Evolutionary conservation across 2,113 vertebrate genomes (phyloP).

Genomic region (Nannobrachium achirus): DNA sequence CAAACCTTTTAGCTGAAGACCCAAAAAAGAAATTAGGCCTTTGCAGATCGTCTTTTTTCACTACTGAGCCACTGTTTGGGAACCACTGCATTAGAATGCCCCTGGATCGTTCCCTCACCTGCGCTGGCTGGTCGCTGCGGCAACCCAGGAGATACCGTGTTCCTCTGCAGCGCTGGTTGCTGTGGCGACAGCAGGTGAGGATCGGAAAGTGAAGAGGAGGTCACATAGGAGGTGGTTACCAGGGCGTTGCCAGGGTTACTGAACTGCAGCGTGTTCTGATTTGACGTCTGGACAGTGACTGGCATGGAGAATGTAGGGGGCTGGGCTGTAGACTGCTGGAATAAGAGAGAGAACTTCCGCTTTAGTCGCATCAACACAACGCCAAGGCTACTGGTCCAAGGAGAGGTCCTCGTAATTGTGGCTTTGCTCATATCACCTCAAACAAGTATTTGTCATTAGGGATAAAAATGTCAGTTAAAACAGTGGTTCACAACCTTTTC

Average conservation of each 20-base stretch:
- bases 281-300: conserved; percentile 93
- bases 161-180: conserved; percentile 91
- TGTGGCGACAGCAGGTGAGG: conserved; percentile 94
- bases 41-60: no score
- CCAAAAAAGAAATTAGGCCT: no score
- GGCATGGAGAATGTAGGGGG: conserved; percentile 96
- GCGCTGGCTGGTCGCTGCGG: conserved; percentile 96
- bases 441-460: no score
- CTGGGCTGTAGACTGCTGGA: conserved; percentile 89
- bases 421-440: no score
- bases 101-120: conserved; percentile 77
- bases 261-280: conserved; percentile 92
- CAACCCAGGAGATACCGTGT: conserved; percentile 92
- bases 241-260: conserved; percentile 91
- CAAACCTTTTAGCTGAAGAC: no score
- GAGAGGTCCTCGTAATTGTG: no score
- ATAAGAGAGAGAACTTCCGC: not conserved
- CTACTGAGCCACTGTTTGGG: no score
- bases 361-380: not conserved
- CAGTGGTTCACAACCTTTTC: no score
- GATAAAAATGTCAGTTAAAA: no score
- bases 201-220: conserved; percentile 90
- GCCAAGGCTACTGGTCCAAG: no score
- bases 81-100: conserved; percentile 18
- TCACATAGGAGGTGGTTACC: conserved; percentile 95